phyloP scores from a whole-genome alignment of 2,888 invertebrate species.

The Heteromurus nitidus region DNA sequence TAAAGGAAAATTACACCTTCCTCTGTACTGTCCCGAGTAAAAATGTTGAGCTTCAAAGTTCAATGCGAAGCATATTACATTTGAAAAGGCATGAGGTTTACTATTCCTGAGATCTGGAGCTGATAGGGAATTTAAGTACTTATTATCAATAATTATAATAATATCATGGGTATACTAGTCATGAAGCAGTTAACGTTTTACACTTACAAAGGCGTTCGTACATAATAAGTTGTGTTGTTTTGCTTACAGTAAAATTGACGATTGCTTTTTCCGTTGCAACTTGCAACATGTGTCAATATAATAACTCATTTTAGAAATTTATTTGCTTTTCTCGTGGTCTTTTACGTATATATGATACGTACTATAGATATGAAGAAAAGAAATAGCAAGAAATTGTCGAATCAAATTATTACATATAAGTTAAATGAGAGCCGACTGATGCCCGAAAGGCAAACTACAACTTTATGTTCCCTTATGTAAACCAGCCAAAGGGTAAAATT shows the following conservation, averaged over 20 bases:
- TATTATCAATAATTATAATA: slow-evolving; percentile 43
- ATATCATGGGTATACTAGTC: neutral
- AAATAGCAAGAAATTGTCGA: neutral
- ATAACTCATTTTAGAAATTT: too few species aligned
- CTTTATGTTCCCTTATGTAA: too few species aligned
- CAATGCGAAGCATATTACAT: too few species aligned
- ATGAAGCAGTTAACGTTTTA: slow-evolving; percentile 28
- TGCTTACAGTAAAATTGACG: slow-evolving; percentile 18
- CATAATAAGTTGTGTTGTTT: slow-evolving; percentile 33
- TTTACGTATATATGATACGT: neutral
- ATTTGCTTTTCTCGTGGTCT: too few species aligned
- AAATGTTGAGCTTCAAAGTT: too few species aligned
- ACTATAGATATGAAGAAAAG: neutral
- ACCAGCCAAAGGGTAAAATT: too few species aligned
- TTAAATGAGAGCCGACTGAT: too few species aligned
- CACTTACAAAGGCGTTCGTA: neutral
- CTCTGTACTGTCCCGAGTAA: neutral
- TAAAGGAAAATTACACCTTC: neutral
- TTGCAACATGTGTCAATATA: too few species aligned
- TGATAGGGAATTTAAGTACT: slow-evolving; percentile 8
- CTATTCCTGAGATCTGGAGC: slow-evolving; percentile 15
- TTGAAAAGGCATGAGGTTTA: too few species aligned
- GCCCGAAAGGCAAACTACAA: too few species aligned
- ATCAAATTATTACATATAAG: too few species aligned
- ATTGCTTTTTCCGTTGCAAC: slow-evolving; percentile 7